These are phyloP conservation scores for Carlito syrichta DNA, from an alignment of 2,113 vertebrate species.

Conservation along the genomic window DNA sequence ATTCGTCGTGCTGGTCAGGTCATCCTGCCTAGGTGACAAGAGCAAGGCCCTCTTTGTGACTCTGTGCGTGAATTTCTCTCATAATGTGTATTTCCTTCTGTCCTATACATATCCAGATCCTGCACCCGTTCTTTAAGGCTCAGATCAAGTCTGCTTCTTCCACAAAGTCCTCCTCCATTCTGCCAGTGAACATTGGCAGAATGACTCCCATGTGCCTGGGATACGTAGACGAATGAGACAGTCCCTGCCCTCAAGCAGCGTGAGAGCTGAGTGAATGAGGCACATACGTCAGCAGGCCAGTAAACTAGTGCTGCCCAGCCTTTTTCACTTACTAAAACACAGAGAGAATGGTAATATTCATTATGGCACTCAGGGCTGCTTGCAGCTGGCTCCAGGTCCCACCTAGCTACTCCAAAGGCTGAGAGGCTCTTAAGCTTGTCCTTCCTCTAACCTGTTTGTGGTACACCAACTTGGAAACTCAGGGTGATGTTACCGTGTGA, in stretches of 20 bases:
- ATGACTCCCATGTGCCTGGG: neutral
- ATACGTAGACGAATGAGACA: neutral
- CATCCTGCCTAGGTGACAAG: neutral
- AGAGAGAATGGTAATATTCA: neutral
- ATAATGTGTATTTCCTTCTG: neutral
- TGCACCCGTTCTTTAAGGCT: neutral
- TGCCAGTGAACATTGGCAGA: neutral
- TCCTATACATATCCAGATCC: neutral
- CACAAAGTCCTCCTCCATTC: neutral
- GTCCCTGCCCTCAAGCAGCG: neutral
- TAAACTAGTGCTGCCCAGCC: neutral
- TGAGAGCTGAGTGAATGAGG: neutral
- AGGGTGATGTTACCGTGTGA: neutral
- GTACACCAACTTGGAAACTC: neutral
- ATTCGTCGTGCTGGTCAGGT: neutral
- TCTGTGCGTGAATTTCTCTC: neutral
- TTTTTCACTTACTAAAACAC: neutral
- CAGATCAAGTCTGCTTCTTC: neutral
- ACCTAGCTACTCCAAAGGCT: neutral
- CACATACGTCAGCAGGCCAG: neutral
- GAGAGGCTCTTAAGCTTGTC: neutral
- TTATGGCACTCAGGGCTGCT: neutral
- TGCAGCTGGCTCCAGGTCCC: neutral
- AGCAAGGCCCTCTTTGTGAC: neutral
- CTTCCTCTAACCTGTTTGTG: neutral